A percentile compares a stretch with the other conserved stretches of the same genome.
These are phyloP conservation scores for Ooceraea biroi DNA, from an alignment of 1,140 invertebrate species.

Conservation along the genomic window DNA sequence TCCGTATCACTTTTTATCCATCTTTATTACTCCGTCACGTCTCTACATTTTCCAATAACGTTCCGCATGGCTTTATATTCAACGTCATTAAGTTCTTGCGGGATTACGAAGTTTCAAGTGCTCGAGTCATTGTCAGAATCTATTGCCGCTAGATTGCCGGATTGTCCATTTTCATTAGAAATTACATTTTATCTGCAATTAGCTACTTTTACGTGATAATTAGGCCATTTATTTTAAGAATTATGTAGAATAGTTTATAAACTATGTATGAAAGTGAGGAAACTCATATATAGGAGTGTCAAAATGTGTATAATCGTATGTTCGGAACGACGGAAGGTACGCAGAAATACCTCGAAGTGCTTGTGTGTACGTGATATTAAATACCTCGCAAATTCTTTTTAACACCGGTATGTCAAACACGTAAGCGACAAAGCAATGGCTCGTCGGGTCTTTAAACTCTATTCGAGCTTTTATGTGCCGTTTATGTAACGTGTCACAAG, in stretches of 20 bases:
- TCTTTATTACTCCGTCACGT: slow-evolving; percentile 46
- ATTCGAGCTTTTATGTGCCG: slow-evolving; percentile 23
- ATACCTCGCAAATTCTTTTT: slow-evolving; percentile 29
- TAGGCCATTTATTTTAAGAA: background rate
- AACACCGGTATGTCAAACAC: background rate
- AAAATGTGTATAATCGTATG: background rate
- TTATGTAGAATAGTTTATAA: background rate
- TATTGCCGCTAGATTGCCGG: background rate
- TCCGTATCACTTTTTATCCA: slow-evolving; percentile 54
- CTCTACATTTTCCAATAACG: slow-evolving; percentile 38
- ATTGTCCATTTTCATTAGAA: background rate
- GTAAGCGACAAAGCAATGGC: slow-evolving; percentile 32
- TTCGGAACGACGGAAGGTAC: background rate
- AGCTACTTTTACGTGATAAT: background rate
- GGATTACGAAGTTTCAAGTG: background rate
- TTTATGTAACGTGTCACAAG: slow-evolving; percentile 34
- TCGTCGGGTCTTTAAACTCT: slow-evolving; percentile 27
- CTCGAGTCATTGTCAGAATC: background rate
- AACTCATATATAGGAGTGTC: background rate
- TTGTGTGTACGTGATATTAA: slow-evolving; percentile 26
- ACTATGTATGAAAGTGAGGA: background rate
- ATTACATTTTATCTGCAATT: background rate
- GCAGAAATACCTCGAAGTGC: background rate
- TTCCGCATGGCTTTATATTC: slow-evolving; percentile 12
- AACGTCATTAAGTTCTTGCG: background rate